Evolutionary conservation across 1,140 invertebrate genomes (phyloP), one percentile per base, ranked within the genome.

Genomic region (Cyrtorhinus lividipennis): DNA sequence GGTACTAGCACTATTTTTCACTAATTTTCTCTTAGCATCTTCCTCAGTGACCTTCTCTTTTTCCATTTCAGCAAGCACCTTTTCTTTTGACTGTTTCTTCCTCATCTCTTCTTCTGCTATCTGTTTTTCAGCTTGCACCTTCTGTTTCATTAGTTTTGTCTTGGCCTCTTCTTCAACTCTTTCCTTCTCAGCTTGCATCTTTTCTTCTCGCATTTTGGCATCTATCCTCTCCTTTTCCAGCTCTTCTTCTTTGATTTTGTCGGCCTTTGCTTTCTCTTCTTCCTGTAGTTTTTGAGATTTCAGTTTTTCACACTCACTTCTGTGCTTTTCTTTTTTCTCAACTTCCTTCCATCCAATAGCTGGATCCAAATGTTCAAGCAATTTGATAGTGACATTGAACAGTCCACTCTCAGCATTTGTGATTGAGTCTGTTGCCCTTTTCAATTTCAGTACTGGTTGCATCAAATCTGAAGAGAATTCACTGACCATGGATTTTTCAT

Each of bases 31-130:
- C n/a, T n/a, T n/a, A n/a, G n/a, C 30, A 38, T 38, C 30, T 38
- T 38, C 13, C 18, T 12, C 62, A 23, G 62, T 56, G 12, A 8
- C 56, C 13, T 64, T 24, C n/a, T 66, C 48, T 1, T n/a, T n/a
- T n/a, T n/a, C n/a, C n/a, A n/a, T n/a, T n/a, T n/a, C n/a, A 30
- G 5, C 10, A 24, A 15, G 45, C 62, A 61, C 63, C 60, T 64
- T 44, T 59, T 65, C 44, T 64, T 64, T 59, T 62, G 62, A 66
- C 60, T 30, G 66, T 56, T 67, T 63, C 5, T 23, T 61, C 56
- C 61, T 56, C 48, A 65, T 62, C 10, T 61, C 61, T 53, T 58
- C 53, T 57, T 69, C 56, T 38, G 56, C 56, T 23, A 23, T 3
- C 24, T 57, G n/a, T n/a, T n/a, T n/a, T n/a, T n/a, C n/a, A n/a